Conservation (phyloP, 2,888 invertebrate genomes). For the Aleiodes leptofemur region DNA sequence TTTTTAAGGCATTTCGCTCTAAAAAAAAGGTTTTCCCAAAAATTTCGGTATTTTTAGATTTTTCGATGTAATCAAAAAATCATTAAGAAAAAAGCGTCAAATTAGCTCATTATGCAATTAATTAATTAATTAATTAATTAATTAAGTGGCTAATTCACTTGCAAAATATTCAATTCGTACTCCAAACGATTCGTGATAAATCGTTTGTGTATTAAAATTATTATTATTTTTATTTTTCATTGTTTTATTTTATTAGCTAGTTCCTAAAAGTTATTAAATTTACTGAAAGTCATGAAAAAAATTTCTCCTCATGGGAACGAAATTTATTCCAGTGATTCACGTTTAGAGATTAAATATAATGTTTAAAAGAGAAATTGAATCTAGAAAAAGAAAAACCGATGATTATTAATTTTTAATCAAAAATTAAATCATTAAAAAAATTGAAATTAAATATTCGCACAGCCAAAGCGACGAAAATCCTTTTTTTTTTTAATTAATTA, state of each 20-base stretch:
- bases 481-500: neutral
- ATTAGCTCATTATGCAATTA: too few species aligned
- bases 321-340: neutral
- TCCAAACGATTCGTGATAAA: constrained; percentile 28
- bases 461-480: constrained; percentile 50
- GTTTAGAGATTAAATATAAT: neutral
- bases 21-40: too few species aligned
- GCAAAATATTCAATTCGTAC: constrained; percentile 22
- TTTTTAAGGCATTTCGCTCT: too few species aligned
- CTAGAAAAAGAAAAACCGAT: constrained; percentile 1
- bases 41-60: too few species aligned
- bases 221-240: constrained; percentile 30
- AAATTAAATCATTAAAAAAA: constrained; percentile 53
- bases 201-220: constrained; percentile 13
- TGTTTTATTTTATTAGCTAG: constrained; percentile 48
- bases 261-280: neutral
- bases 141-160: too few species aligned
- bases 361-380: neutral
- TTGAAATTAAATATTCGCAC: constrained; percentile 54
- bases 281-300: neutral
- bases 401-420: constrained; percentile 33
- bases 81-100: too few species aligned
- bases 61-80: too few species aligned
- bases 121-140: too few species aligned
- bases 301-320: neutral